phyloP scores from a whole-genome alignment of 1,140 invertebrate species.

The Anoplolepis gracilipes region DNA sequence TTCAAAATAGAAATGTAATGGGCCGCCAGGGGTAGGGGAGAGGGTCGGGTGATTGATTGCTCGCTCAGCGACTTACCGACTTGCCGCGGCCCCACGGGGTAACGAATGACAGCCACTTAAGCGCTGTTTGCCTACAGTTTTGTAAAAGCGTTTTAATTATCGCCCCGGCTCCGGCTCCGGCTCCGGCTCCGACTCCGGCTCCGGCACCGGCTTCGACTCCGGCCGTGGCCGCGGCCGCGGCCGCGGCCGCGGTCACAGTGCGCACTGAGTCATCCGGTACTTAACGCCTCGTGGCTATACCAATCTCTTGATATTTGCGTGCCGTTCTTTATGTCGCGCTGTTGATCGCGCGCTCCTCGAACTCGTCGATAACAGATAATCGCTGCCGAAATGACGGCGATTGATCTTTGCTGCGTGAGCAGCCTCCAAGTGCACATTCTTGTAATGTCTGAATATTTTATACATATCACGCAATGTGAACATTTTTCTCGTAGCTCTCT shows the following conservation, averaged over 20 bases:
- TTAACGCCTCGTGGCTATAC: conserved; percentile 64
- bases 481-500: background rate
- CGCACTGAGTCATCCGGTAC: conserved; percentile 69
- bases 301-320: conserved; percentile 50
- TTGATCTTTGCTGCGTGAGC: background rate
- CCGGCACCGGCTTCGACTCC: too few species aligned
- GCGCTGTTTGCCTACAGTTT: conserved; percentile 86
- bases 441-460: background rate
- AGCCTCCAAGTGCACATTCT: background rate
- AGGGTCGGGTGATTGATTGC: conserved; percentile 85
- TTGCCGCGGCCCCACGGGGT: conserved; percentile 80
- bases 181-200: conserved; percentile 52
- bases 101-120: conserved; percentile 86
- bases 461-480: background rate
- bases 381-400: background rate
- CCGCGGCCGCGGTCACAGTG: too few species aligned
- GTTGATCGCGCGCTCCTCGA: background rate
- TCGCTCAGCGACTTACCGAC: conserved; percentile 85
- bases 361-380: conserved; percentile 4
- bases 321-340: conserved; percentile 6
- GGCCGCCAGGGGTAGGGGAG: conserved; percentile 78
- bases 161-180: conserved; percentile 64
- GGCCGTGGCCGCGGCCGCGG: too few species aligned
- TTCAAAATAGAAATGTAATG: conserved; percentile 87
- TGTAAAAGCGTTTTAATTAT: conserved; percentile 86